Conservation (phyloP, 2,797 vertebrate species). For the Neomorphus geoffroyi region DNA sequence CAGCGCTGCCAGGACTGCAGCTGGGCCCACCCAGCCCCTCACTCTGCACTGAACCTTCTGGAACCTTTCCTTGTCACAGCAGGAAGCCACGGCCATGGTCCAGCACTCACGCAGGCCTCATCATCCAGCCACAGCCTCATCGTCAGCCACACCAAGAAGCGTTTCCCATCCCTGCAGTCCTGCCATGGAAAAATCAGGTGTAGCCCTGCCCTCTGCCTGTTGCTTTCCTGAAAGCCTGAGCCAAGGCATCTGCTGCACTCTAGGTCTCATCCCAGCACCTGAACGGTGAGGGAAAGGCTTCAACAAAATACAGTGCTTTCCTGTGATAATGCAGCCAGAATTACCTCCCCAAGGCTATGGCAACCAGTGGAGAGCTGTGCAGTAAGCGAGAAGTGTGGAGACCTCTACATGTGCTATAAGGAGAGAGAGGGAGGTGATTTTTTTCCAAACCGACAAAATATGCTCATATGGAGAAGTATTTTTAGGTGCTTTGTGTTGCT, state of each 20-base stretch:
- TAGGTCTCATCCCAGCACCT: not conserved
- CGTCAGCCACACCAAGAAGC: rapidly evolving
- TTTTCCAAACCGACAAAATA: conserved; percentile 29
- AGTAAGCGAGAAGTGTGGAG: not conserved
- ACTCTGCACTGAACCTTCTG: not conserved
- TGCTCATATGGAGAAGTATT: conserved; percentile 45
- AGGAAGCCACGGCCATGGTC: rapidly evolving
- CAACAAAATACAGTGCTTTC: not conserved
- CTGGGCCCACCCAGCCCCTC: not conserved
- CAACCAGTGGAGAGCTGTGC: not conserved
- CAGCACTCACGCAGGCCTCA: rapidly evolving
- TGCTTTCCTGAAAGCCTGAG: rapidly evolving
- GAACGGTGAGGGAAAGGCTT: not conserved
- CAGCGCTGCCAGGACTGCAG: not conserved
- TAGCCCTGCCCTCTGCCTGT: not conserved
- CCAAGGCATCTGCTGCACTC: not conserved
- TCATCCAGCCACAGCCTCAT: no score
- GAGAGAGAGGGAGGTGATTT: not conserved
- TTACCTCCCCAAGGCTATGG: not conserved
- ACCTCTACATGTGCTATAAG: not conserved
- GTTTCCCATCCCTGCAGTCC: rapidly evolving
- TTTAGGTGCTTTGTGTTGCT: conserved; percentile 47
- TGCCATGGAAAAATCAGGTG: rapidly evolving
- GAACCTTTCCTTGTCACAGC: not conserved
- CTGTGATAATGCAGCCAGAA: not conserved